phyloP scores from a whole-genome alignment of 2,888 invertebrate species.

The Thera britannica region DNA sequence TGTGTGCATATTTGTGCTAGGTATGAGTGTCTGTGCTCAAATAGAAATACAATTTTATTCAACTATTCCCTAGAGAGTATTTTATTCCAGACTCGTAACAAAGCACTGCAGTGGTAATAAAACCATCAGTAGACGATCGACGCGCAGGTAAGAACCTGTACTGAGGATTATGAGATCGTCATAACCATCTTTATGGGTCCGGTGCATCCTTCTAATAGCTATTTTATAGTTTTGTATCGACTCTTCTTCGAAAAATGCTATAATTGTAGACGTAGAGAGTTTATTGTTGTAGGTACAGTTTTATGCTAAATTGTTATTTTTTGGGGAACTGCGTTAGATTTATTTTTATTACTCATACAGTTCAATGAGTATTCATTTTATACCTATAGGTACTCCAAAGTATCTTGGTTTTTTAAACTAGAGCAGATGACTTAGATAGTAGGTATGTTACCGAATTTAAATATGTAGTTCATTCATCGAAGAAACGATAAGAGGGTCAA shows the following conservation, averaged over 20 bases:
- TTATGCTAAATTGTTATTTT: too few species aligned
- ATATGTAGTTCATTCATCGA: conserved; percentile 28
- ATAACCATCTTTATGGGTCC: conserved; percentile 33
- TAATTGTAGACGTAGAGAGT: background rate
- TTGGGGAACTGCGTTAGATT: too few species aligned
- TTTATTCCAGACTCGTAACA: background rate
- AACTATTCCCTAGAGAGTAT: background rate
- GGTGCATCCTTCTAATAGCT: conserved; percentile 29
- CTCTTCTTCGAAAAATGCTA: conserved; percentile 16
- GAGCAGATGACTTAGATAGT: background rate
- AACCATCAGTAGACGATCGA: conserved; percentile 16
- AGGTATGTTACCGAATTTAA: background rate
- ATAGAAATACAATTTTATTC: background rate
- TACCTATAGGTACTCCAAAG: background rate
- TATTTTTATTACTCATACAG: too few species aligned
- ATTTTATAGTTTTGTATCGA: conserved; percentile 27
- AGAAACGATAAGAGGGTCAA: conserved; percentile 26
- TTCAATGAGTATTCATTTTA: background rate
- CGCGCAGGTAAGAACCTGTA: conserved; percentile 27
- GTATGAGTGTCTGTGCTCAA: background rate
- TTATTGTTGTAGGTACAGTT: background rate
- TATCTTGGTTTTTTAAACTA: background rate
- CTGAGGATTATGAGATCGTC: conserved; percentile 21
- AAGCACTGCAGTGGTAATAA: conserved; percentile 4
- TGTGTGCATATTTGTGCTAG: background rate